Evolutionary conservation across 2,888 invertebrate genomes (phyloP), one percentile per base, ranked within the genome.

Genomic region (Temnothorax rugatulus): DNA sequence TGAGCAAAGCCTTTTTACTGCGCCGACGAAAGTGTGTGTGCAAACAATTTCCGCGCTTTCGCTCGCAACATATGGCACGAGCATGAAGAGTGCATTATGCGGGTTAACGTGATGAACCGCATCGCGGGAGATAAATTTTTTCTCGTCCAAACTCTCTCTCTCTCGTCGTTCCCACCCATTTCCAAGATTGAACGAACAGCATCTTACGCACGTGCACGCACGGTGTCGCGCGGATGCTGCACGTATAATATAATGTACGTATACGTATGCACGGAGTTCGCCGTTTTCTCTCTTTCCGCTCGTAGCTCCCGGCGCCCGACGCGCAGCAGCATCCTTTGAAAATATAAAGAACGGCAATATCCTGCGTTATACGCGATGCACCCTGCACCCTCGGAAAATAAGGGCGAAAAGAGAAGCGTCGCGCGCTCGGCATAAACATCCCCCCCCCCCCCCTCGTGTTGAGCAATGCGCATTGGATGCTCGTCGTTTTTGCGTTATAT

Each of bases 401-500:
- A 88, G 89, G 82, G 87, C 84, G 87, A 88, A 86, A 4, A 82
- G 87, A 85, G 82, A 84, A 87, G 85, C 87, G 86, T 88, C 89
- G 89, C 85, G 61, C 84, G 76, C 68, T 68, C 83, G 87, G 83
- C 86, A 89, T 89, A 90, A 89, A 87, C 90, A 90, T 90, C 87
- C 84, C 81, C 34, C 34, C 34, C 34, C 7, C 34, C 34, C 34
- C 5, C 0, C 34, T 87, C 89, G 87, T 82, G 82, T 76, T 54
- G 83, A 73, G 85, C 86, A 86, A 89, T 88, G 90, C 89, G 89
- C 92, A 92, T 92, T 90, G 91, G 92, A 91, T 92, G 90, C 90
- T 92, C 91, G 91, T 92, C 41, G 69, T 54, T 69, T 69, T 54
- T 29, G 41, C 69, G 9, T 69, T 57, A 82, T 64, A 82, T 52